Evolutionary conservation across 2,797 vertebrate species (phyloP).

Genomic region (Lophura swinhoii): DNA sequence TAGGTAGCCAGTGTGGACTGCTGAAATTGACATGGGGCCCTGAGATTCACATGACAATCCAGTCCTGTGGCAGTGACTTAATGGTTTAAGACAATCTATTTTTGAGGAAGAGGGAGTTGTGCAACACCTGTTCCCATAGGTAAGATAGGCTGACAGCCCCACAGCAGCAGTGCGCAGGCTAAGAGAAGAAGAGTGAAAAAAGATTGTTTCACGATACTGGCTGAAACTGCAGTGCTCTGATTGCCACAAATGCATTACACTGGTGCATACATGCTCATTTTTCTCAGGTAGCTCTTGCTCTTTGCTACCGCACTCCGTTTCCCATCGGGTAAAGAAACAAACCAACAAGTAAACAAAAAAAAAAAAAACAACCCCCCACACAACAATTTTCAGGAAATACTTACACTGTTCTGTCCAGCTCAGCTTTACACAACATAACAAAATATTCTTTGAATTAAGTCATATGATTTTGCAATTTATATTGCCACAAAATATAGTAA

Average conservation of each 20-base stretch:
- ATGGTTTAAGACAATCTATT: fast-evolving
- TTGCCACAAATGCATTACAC: background rate
- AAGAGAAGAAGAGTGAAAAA: background rate
- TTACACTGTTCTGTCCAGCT: fast-evolving
- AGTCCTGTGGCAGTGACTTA: background rate
- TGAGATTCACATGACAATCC: fast-evolving
- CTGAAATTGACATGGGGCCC: background rate
- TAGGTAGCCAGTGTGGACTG: background rate
- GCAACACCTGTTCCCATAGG: fast-evolving
- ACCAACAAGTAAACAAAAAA: too few species aligned
- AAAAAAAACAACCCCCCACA: too few species aligned
- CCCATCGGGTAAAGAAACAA: too few species aligned
- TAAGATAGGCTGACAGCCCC: background rate
- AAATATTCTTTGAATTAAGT: too few species aligned
- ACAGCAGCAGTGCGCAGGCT: background rate
- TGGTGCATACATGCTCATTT: fast-evolving
- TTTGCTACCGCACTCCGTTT: background rate
- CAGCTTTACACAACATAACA: background rate
- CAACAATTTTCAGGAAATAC: background rate
- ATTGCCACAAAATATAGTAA: too few species aligned
- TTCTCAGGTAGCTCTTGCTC: background rate
- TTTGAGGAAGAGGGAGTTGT: background rate
- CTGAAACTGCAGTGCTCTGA: fast-evolving
- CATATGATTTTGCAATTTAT: too few species aligned
- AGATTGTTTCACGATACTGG: fast-evolving